Evolutionary conservation across 2,113 vertebrate species (phyloP), one percentile per base, ranked within the genome.

Genomic region (Calypte anna): DNA sequence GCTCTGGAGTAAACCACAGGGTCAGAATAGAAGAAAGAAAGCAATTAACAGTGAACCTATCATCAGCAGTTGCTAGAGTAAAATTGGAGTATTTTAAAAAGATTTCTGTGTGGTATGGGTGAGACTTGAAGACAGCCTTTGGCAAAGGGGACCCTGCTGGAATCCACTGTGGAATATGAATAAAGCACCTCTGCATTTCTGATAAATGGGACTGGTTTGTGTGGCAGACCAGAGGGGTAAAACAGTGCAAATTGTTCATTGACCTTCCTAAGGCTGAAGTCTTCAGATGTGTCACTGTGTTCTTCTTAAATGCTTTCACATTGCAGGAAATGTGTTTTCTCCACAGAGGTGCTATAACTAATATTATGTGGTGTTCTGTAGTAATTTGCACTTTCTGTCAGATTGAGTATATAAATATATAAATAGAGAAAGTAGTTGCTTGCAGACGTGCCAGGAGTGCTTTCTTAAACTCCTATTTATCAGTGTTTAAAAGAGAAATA

Each of bases 401-500:
- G 55, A 38, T 11, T 43, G 8, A 28, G 28, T 51, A 7, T 66
- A 74, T 69, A 91, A 76, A 66, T 36, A n/a, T 53, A 23, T 69
- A 91, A 76, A 66, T 36, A n/a, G 46, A 23, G 76, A 68, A 94
- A 89, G 20, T 55, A 46, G 83, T 86, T 90, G 48, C 64, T 91
- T 78, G 40, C 75, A 88, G 76, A 81, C 59, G 27, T 81, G 76
- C 64, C 53, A 54, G 79, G 4, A 28, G 50, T 86, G 50, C 70
- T 89, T 82, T 91, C 89, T 91, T 79, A 66, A 92, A 57, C 63
- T 86, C 91, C 33, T 75, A 53, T 86, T 93, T 94, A 77, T 91
- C 50, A 68, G 81, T 62, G 70, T 59, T 94, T 79, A 87, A 66
- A 82, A 90, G 77, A 87, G 51, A 63, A 85, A 77, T 89, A 94